phyloP scores from a whole-genome alignment of 2,797 vertebrate genomes.

The Silurus aristotelis region DNA sequence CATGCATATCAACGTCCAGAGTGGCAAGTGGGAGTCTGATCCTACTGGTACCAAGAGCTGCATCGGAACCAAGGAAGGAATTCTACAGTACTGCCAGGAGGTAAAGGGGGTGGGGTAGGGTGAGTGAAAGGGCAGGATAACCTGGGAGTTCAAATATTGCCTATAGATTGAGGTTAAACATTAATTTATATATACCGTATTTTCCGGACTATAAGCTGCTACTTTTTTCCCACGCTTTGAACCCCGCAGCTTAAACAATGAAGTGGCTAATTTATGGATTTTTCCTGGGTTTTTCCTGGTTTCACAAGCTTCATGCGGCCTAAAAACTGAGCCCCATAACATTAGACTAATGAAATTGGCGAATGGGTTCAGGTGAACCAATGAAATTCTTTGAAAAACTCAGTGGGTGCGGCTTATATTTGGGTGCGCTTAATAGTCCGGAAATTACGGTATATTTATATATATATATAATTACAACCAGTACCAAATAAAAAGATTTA shows the following conservation, averaged over 20 bases:
- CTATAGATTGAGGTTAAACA: background rate
- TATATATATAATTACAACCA: no score
- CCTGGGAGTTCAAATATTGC: background rate
- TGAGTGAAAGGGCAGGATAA: background rate
- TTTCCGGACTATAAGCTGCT: background rate
- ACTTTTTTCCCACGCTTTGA: background rate
- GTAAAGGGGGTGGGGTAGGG: conserved; percentile 58
- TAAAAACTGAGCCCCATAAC: no score
- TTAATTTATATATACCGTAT: background rate
- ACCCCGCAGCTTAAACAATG: no score
- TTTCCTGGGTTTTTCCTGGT: no score
- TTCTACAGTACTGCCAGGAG: conserved; percentile 97
- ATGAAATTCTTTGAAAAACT: no score
- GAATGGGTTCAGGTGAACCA: no score
- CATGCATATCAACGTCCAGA: conserved; percentile 97
- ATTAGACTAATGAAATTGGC: no score
- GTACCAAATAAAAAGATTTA: background rate
- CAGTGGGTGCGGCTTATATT: no score
- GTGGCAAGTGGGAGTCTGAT: conserved; percentile 94
- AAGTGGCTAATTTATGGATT: no score
- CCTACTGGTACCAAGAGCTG: conserved; percentile 88
- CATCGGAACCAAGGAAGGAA: conserved; percentile 87
- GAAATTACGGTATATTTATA: no score
- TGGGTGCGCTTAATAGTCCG: no score
- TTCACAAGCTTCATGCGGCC: no score